Evolutionary conservation across 1,140 invertebrate species (phyloP), one percentile per base, ranked within the genome.

Genomic region (Coptotermes formosanus): DNA sequence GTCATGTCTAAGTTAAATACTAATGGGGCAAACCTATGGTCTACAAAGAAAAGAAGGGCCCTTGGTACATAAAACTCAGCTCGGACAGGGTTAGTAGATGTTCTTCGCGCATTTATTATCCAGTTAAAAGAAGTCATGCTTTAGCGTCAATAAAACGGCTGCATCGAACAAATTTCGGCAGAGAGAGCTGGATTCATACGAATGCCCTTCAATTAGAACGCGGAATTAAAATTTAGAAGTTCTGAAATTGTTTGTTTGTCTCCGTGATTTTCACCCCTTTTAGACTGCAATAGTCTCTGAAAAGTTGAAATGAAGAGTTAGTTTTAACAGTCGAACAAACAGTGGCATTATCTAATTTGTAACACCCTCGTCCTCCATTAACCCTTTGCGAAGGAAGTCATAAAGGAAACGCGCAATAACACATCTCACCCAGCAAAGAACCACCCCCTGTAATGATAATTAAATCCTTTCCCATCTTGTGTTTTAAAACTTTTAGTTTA

Each of bases 401-500:
- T 75, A 75, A 75, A 75, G 64, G 64, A 75, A 75, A 75, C 9
- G 64, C 64, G 64, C 25, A 75, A 30, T n/a, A 75, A 75, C 64
- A 75, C 64, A 75, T 75, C 64, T 75, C 64, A 75, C 64, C 64
- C 64, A 8, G 25, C 25, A 9, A 16, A 30, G n/a, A 75, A 30
- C n/a, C 64, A 30, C 64, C 64, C 64, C 2, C 64, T 30, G 64
- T 75, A 75, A 75, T 75, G 64, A 75, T 75, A 75, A 75, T 75
- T 75, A 75, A 75, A 75, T 30, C 64, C 64, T 75, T 64, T 75
- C 64, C 64, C 25, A 75, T 75, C 64, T 75, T 75, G n/a, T 75
- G 64, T 75, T 75, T 75, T 75, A 75, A 75, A 75, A 75, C 64
- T 75, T 75, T 75, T 75, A 75, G 64, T 75, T 75, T 75, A 75